Conservation (phyloP, 1,140 invertebrate genomes). For the Macrotrachela quadricornifera region DNA sequence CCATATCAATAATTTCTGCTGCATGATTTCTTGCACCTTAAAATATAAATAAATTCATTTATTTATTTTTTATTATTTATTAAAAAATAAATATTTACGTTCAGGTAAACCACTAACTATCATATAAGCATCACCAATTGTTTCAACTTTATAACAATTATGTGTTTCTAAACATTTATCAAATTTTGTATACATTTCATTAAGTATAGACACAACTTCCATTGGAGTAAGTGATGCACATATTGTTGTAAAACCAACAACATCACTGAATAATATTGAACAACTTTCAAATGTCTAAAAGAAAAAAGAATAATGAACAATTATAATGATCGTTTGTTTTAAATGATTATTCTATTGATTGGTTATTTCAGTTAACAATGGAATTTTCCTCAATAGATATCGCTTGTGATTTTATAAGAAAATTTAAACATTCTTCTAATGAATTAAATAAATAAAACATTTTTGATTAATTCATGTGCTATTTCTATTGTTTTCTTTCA, state of each 20-base stretch:
- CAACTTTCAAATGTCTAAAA: conserved; percentile 73
- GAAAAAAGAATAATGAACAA: conserved; percentile 11
- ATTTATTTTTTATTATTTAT: too few species aligned
- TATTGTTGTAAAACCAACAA: conserved; percentile 86
- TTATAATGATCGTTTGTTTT: background rate
- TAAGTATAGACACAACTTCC: conserved; percentile 89
- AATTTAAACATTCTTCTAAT: too few species aligned
- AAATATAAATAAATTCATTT: too few species aligned
- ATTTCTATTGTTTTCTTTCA: too few species aligned
- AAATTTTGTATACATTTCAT: conserved; percentile 37
- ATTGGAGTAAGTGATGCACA: conserved; percentile 74
- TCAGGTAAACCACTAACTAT: conserved; percentile 35
- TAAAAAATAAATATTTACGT: conserved; percentile 1
- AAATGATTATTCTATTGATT: too few species aligned
- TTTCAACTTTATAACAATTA: conserved; percentile 85
- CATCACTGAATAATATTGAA: conserved; percentile 82
- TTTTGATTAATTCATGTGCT: too few species aligned
- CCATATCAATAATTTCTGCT: conserved; percentile 24
- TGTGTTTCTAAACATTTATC: conserved; percentile 64
- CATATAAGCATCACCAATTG: conserved; percentile 90
- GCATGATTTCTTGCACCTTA: conserved; percentile 15
- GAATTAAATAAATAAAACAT: too few species aligned
- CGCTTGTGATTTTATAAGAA: too few species aligned
- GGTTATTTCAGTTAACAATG: too few species aligned
- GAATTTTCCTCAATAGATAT: too few species aligned